A percentile compares a stretch with the other conserved stretches of the same genome.
phyloP scores from a whole-genome alignment of 1,140 invertebrate genomes.

The Aphelenchoides besseyi region DNA sequence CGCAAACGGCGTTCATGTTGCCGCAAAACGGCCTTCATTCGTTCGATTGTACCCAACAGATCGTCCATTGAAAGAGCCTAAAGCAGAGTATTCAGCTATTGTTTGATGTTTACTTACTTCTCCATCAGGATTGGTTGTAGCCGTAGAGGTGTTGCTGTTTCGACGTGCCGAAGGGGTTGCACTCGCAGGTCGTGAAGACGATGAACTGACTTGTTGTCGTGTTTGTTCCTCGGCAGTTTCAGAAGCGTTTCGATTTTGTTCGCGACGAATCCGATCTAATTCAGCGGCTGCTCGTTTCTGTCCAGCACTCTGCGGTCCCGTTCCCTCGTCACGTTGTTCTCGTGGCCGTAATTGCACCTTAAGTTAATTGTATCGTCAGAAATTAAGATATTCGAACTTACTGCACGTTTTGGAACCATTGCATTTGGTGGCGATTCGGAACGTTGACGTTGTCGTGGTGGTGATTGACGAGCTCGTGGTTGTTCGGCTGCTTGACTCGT shows the following conservation, averaged over 20 bases:
- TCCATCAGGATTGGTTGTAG: neutral
- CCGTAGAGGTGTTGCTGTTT: slow-evolving; percentile 36
- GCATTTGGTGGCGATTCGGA: slow-evolving; percentile 47
- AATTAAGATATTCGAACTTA: slow-evolving; percentile 21
- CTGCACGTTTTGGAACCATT: slow-evolving; percentile 56
- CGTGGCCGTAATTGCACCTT: slow-evolving; percentile 40
- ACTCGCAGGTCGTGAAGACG: slow-evolving; percentile 1
- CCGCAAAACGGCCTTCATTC: slow-evolving; percentile 84
- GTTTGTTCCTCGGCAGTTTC: slow-evolving; percentile 23
- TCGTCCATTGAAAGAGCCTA: slow-evolving; percentile 70
- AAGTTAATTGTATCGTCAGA: slow-evolving; percentile 10
- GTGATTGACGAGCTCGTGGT: slow-evolving; percentile 10
- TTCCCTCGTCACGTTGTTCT: slow-evolving; percentile 42
- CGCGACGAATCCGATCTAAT: slow-evolving; percentile 54
- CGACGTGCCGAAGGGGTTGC: slow-evolving; percentile 13
- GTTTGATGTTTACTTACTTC: slow-evolving; percentile 6
- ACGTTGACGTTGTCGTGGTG: slow-evolving; percentile 25
- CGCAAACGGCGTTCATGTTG: slow-evolving; percentile 86
- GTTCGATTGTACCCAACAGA: slow-evolving; percentile 78
- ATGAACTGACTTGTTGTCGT: neutral
- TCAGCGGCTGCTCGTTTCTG: slow-evolving; percentile 54
- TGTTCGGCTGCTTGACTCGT: neutral
- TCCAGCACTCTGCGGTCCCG: slow-evolving; percentile 43
- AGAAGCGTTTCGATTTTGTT: slow-evolving; percentile 43
- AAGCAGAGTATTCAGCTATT: slow-evolving; percentile 20